Evolutionary conservation across 1,140 invertebrate species (phyloP).

Genomic region (Aethina tumida): DNA sequence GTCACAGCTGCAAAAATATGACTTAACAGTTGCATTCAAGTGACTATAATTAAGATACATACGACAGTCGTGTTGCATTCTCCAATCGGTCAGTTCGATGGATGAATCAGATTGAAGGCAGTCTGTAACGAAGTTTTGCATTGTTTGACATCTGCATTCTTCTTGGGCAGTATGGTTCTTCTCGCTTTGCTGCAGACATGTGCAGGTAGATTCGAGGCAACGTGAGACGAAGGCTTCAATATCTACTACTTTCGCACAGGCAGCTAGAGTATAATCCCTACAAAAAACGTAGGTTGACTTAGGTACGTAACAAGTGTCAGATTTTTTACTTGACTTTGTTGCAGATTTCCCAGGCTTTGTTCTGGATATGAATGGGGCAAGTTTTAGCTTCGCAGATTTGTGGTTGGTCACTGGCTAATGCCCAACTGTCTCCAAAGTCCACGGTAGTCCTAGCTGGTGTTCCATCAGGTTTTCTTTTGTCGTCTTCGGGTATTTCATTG

Average conservation of each 20-base stretch:
- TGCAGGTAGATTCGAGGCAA: conserved; percentile 64
- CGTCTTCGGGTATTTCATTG: conserved; percentile 53
- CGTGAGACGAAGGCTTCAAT: conserved; percentile 56
- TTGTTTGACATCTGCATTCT: conserved; percentile 55
- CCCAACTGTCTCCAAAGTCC: conserved; percentile 67
- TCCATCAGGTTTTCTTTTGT: conserved; percentile 60
- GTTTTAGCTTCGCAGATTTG: conserved; percentile 44
- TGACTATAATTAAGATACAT: conserved; percentile 30
- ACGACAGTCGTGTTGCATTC: conserved; percentile 58
- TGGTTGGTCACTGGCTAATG: conserved; percentile 39
- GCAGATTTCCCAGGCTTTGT: conserved; percentile 53
- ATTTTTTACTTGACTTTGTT: conserved; percentile 40
- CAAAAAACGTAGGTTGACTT: conserved; percentile 15
- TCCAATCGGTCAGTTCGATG: conserved; percentile 58
- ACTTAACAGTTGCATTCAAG: conserved; percentile 1
- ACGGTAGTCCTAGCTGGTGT: conserved; percentile 45
- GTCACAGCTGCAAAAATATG: conserved; percentile 43
- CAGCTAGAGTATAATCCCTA: conserved; percentile 48
- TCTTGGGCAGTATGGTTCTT: conserved; percentile 36
- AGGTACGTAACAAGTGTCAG: background rate
- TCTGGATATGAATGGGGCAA: conserved; percentile 47
- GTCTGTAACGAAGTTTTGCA: conserved; percentile 59
- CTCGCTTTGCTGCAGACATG: conserved; percentile 44
- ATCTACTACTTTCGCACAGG: conserved; percentile 49
- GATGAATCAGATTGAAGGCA: conserved; percentile 53